These are phyloP conservation scores for Thalassarche chlororhynchos DNA, from an alignment of 2,113 vertebrate genomes.

Conservation along the genomic window DNA sequence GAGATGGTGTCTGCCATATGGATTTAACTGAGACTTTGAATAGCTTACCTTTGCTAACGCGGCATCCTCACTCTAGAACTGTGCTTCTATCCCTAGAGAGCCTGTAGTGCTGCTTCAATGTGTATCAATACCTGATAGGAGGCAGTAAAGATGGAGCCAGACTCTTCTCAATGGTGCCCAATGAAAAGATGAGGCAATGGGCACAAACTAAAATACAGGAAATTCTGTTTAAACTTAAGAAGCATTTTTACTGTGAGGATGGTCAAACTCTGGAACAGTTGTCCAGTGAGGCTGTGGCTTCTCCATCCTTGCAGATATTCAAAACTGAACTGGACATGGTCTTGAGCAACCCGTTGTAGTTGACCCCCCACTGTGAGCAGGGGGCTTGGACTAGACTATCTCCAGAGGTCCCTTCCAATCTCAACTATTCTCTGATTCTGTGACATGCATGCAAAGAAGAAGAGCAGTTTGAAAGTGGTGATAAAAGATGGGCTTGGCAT, in stretches of 20 bases:
- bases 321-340: neutral
- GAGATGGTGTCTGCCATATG: neutral
- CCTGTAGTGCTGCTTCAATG: neutral
- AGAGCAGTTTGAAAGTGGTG: neutral
- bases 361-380: neutral
- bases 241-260: neutral
- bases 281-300: neutral
- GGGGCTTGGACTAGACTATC: neutral
- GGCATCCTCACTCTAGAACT: neutral
- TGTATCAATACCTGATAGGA: neutral
- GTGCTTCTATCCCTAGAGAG: neutral
- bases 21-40: neutral
- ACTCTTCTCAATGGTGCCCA: neutral
- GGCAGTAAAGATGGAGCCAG: neutral
- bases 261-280: neutral
- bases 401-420: neutral
- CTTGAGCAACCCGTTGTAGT: neutral
- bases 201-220: neutral
- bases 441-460: neutral
- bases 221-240: neutral
- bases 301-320: neutral
- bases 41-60: neutral
- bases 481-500: neutral
- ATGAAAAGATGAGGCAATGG: neutral
- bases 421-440: neutral